Evolutionary conservation across 2,113 vertebrate species (phyloP), one percentile per base, ranked within the genome.

Genomic region (Erythrolamprus reginae): DNA sequence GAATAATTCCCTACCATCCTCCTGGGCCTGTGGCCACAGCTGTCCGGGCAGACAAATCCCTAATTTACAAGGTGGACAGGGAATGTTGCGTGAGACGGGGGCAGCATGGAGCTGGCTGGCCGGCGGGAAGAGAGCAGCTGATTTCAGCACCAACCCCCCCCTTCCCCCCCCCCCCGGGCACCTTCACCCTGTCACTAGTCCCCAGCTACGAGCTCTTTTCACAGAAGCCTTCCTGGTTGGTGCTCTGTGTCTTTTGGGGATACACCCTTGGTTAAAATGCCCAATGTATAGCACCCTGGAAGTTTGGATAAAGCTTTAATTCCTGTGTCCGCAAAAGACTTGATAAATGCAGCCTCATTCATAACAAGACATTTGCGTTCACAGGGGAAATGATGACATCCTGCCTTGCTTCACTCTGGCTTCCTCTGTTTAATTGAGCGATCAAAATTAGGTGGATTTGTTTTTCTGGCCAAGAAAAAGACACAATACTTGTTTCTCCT

Each of bases 401-500:
- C 61, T 82, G 52, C 33, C 47, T 19, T 23, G 5, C 55, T 89
- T 47, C 26, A 23, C 52, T 86, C 1, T 48, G 82, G 13, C 86
- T 2, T 52, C 87, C 10, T 87, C 61, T 56, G 3, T 88, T 47
- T 91, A 87, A 15, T 89, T 86, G 61, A 89, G 17, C 9, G 26
- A 0, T 61, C 92, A 12, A 58, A 52, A 28, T 83, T 65, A 53
- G 15, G 48, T 51, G 53, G 10, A 52, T 53, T 85, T 61, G 50
- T 56, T 90, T 56, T 86, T 55, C 42, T 86, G 19, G 88, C 55
- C 33, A 28, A 23, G 45, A 93, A 47, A 86, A 56, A 82, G 52
- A 4, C 24, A 51, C 9, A 26, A n/a, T 56, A 48, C 42, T 9
- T 7, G 47, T 82, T 88, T 84, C 5, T n/a, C 42, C 47, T 8